Conservation (phyloP, 64 coral and sea anemone species). For the Pocillopora damicornis region DNA sequence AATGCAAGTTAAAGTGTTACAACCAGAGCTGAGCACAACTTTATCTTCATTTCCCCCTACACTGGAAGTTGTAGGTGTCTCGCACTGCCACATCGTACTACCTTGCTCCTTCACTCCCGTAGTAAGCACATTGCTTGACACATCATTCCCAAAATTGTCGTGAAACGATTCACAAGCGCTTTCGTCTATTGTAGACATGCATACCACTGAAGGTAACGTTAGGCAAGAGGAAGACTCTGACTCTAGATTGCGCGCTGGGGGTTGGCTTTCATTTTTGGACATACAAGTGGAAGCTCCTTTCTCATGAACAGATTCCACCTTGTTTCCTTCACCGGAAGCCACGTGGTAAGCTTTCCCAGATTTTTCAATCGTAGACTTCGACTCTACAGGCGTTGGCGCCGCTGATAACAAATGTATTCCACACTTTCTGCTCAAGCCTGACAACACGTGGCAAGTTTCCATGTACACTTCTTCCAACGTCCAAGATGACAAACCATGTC, state of each 20-base stretch:
- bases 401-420: constrained; percentile 77
- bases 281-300: background rate
- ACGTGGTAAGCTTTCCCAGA: background rate
- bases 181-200: background rate
- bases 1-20: background rate
- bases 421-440: constrained; percentile 82
- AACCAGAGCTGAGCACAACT: background rate
- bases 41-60: background rate
- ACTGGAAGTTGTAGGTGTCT: background rate
- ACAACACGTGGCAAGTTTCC: constrained; percentile 87
- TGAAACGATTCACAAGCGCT: background rate
- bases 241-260: background rate
- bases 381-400: constrained; percentile 18
- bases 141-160: background rate
- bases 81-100: too few species aligned
- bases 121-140: too few species aligned
- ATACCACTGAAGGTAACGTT: background rate
- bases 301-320: background rate
- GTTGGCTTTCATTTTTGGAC: background rate
- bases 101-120: background rate
- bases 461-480: constrained; percentile 96
- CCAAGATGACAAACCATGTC: constrained; percentile 76
- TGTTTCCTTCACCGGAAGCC: background rate
- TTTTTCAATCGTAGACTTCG: background rate
- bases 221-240: background rate